These are phyloP conservation scores for Gasteruption jaculator DNA, from an alignment of 2,888 invertebrate species.

Conservation along the genomic window DNA sequence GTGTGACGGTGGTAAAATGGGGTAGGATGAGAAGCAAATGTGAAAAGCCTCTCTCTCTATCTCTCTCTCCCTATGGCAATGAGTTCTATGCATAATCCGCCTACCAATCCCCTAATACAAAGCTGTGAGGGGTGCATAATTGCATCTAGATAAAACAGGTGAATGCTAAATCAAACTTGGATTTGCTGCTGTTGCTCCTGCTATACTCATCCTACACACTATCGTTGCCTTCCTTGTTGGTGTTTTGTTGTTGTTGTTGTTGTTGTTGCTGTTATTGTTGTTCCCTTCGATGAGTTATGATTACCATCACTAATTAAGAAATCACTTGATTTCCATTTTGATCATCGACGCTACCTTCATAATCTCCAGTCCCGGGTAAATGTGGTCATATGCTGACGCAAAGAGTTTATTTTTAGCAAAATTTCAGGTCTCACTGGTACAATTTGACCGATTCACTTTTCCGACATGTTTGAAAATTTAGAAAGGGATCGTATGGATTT, in stretches of 20 bases:
- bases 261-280: too few species aligned
- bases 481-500: too few species aligned
- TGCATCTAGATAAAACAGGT: conserved; percentile 47
- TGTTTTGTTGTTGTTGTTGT: too few species aligned
- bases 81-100: conserved; percentile 39
- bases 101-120: conserved; percentile 29
- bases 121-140: conserved; percentile 44
- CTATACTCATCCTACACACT: conserved; percentile 14
- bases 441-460: too few species aligned
- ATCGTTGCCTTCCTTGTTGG: conserved; percentile 2
- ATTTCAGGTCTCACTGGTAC: too few species aligned
- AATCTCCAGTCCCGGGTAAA: too few species aligned
- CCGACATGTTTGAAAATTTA: too few species aligned
- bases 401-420: too few species aligned
- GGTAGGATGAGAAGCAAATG: conserved; percentile 21
- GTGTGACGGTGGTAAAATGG: conserved; percentile 16
- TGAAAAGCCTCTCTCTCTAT: conserved; percentile 24
- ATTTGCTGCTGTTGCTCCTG: conserved; percentile 30
- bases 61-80: conserved; percentile 24
- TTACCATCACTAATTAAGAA: conserved; percentile 35
- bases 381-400: too few species aligned
- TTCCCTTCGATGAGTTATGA: too few species aligned
- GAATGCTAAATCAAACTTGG: conserved; percentile 43
- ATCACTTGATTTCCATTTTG: too few species aligned
- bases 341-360: too few species aligned